Evolutionary conservation across 2,888 invertebrate genomes (phyloP).

Genomic region (Physocephala rufipes): DNA sequence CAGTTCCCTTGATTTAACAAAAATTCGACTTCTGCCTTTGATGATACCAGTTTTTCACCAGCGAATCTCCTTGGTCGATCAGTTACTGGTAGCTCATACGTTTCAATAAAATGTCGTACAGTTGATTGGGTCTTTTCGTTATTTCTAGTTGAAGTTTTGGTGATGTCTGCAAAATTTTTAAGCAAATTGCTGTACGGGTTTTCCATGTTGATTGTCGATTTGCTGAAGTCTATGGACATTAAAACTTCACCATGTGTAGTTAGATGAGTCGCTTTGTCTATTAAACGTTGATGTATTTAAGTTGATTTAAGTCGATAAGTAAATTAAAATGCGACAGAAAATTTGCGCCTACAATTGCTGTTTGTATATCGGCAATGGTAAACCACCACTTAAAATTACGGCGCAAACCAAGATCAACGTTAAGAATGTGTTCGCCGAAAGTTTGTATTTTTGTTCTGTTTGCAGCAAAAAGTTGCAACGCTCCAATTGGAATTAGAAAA

Average conservation of each 20-base stretch:
- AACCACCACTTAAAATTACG: not conserved
- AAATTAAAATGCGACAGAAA: not conserved
- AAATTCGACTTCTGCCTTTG: conserved; percentile 32
- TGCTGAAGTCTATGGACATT: not conserved
- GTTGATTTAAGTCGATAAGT: not conserved
- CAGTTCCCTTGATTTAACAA: conserved; percentile 32
- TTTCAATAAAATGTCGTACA: not conserved
- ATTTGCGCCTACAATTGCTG: not conserved
- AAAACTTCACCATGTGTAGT: not conserved
- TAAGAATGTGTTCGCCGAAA: not conserved
- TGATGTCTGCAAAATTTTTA: not conserved
- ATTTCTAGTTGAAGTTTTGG: not conserved
- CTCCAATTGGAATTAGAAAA: not conserved
- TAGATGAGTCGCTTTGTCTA: not conserved
- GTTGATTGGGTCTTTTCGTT: not conserved
- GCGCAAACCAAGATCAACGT: not conserved
- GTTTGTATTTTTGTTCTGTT: conserved; percentile 4
- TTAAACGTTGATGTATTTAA: not conserved
- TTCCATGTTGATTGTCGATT: not conserved
- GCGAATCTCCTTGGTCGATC: not conserved
- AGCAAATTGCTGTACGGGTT: too few relatives aligned
- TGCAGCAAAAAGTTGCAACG: not conserved
- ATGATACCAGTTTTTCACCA: conserved; percentile 35
- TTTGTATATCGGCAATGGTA: not conserved
- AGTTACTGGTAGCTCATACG: not conserved